phyloP scores from a whole-genome alignment of 2,797 vertebrate genomes.

The Thalassophryne amazonica region DNA sequence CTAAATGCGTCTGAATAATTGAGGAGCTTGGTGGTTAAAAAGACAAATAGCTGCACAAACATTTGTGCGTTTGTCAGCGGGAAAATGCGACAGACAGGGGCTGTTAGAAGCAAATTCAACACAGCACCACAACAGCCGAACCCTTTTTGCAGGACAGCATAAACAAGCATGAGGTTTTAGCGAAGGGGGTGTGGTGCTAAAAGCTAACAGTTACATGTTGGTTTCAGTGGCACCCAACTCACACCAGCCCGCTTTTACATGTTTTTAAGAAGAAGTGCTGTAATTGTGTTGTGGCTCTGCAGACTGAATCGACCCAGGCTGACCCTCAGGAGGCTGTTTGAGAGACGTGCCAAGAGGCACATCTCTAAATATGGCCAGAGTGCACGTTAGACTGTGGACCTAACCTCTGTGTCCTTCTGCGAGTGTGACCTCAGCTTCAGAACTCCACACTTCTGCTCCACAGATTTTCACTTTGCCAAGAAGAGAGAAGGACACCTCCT shows the following conservation, averaged over 20 bases:
- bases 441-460: conserved; percentile 71
- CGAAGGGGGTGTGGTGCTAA: conserved; percentile 84
- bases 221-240: conserved; percentile 24
- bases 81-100: conserved; percentile 59
- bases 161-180: conserved; percentile 81
- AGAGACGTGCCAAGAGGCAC: conserved; percentile 61
- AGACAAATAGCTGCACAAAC: conserved; percentile 75
- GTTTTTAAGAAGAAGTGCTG: conserved; percentile 66
- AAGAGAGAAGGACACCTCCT: conserved; percentile 28
- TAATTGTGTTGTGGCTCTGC: conserved; percentile 70
- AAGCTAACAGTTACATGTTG: conserved; percentile 75
- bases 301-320: conserved; percentile 40
- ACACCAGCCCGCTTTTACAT: conserved; percentile 36
- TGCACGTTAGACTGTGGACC: conserved; percentile 60
- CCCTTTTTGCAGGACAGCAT: conserved; percentile 90
- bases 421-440: conserved; percentile 72
- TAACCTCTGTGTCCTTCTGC: conserved; percentile 67
- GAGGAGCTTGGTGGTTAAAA: conserved; percentile 76
- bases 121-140: conserved; percentile 65
- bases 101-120: conserved; percentile 43
- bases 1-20: conserved; percentile 85
- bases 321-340: conserved; percentile 34
- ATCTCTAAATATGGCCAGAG: conserved; percentile 66
- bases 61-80: conserved; percentile 19
- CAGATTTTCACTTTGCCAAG: conserved; percentile 75